Conservation (phyloP, 2,113 vertebrate species). For the Brachyhypopomus gauderio region DNA sequence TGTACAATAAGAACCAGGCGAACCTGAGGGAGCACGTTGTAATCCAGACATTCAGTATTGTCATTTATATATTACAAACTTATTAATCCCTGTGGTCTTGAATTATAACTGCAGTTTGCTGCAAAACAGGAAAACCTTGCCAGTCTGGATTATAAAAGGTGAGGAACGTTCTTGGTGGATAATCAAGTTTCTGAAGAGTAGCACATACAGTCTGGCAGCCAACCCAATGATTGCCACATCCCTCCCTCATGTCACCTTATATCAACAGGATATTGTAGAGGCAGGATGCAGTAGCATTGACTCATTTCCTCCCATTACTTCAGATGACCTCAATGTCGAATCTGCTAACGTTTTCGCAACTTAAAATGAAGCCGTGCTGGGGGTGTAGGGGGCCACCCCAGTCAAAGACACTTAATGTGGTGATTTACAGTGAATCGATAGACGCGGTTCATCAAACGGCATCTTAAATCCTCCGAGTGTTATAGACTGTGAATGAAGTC, state of each 20-base stretch:
- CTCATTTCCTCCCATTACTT: conserved; percentile 54
- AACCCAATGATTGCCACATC: conserved; percentile 4
- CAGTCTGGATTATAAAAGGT: too few relatives aligned
- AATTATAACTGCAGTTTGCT: background rate
- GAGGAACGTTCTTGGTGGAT: background rate
- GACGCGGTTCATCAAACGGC: conserved; percentile 63
- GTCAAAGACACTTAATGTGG: conserved; percentile 59
- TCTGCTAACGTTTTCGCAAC: conserved; percentile 22
- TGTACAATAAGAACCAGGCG: too few relatives aligned
- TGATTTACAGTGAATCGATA: conserved; percentile 67
- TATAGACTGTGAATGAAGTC: conserved; percentile 44
- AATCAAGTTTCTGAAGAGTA: background rate
- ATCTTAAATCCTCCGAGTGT: conserved; percentile 36
- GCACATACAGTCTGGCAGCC: background rate
- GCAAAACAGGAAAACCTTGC: background rate
- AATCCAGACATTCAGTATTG: background rate
- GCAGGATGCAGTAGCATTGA: conserved; percentile 56
- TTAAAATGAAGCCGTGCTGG: conserved; percentile 16
- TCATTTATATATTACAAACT: background rate
- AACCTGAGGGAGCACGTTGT: background rate
- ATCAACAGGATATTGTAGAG: conserved; percentile 48
- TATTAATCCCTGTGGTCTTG: background rate
- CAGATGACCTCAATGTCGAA: conserved; percentile 44
- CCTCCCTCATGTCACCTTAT: conserved; percentile 7
- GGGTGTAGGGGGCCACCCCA: conserved; percentile 41